Base-by-base conservation (phyloP, 2,797 vertebrate genomes). In the Macropus fuliginosus region DNA sequence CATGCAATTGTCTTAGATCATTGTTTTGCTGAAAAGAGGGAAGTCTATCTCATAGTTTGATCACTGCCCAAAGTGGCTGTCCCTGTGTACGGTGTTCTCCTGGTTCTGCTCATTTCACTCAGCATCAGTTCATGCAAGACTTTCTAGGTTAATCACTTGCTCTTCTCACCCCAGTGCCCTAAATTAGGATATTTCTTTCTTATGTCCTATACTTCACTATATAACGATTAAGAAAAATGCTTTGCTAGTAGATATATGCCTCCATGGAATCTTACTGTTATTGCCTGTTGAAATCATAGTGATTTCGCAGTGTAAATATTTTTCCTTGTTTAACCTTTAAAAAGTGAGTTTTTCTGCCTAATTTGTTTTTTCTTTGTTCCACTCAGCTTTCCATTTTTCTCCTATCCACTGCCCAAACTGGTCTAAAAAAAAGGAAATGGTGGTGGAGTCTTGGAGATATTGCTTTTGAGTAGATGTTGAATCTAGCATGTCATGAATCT, bases 241-340 rank as follows among this genome's bases (percentile, higher is more conserved):
- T 1, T 90, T 55, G 87, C 55, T 91, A n/a, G 46, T 55, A 24
- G 81, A 18, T 8, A 54, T 8, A 55, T 24, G 34, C 34, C 34
- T 87, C 74, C 4, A 9, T 10, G 28, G 94, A 55, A 55, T 66
- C 55, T 87, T 92, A 16, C 29, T 81, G 52, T 24, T 94, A 54
- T 28, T 62, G 66, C 11, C 29, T 1, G 62, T 34, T 40, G 90
- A 96, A 96, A 94, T 56, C 21, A 91, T 54, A 31, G 50, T 91
- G 74, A 66, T 93, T 55, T 94, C 46, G 56, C 21, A 54, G 18
- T 54, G 54, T 87, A 92, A 96, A 93, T 21, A 0, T 54, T 90
- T 81, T 74, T 55, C 87, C 21, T 66, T 14, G 50, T 55, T 93
- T 87, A 81, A 81, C 11, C 0, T 92, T 52, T 9, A 10, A 55